Percentiles rank a stretch among this genome's conserved stretches.
Evolutionary conservation across 1,140 invertebrate species (phyloP).

Genomic region (Atta texana): DNA sequence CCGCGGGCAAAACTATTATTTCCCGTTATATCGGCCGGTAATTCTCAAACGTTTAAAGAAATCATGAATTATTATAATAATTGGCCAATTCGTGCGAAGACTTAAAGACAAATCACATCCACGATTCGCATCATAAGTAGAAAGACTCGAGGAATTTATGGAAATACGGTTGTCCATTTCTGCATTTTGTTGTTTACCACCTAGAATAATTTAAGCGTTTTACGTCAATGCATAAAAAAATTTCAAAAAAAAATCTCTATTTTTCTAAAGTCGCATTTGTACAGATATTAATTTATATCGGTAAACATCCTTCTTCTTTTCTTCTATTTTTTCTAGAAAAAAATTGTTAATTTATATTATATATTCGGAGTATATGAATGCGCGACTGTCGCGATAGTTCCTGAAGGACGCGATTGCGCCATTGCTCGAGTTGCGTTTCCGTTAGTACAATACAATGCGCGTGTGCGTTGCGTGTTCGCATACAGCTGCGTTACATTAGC

Average conservation of each 20-base stretch:
- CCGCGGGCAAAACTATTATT: background rate
- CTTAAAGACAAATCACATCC: conserved; percentile 3
- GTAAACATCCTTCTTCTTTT: background rate
- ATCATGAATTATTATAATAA: conserved; percentile 41
- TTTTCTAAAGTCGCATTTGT: background rate
- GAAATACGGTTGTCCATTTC: conserved; percentile 2
- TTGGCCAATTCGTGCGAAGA: background rate
- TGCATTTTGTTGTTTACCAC: background rate
- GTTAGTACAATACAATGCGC: conserved; percentile 32
- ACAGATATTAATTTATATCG: conserved; percentile 9
- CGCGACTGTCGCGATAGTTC: background rate
- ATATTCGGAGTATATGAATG: background rate
- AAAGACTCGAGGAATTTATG: conserved; percentile 1
- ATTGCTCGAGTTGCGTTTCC: conserved; percentile 29
- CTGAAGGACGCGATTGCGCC: conserved; percentile 69
- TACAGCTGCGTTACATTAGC: conserved; percentile 46
- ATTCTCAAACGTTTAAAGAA: background rate
- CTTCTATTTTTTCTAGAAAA: background rate
- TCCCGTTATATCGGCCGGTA: background rate
- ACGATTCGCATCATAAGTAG: background rate
- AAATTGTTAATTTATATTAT: background rate
- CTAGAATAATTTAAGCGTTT: background rate
- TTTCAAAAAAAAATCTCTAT: background rate
- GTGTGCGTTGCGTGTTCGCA: conserved; percentile 2
- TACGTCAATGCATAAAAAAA: background rate